These are phyloP conservation scores for Tolmerus cingulatus DNA, from an alignment of 2,888 invertebrate species.

Conservation along the genomic window DNA sequence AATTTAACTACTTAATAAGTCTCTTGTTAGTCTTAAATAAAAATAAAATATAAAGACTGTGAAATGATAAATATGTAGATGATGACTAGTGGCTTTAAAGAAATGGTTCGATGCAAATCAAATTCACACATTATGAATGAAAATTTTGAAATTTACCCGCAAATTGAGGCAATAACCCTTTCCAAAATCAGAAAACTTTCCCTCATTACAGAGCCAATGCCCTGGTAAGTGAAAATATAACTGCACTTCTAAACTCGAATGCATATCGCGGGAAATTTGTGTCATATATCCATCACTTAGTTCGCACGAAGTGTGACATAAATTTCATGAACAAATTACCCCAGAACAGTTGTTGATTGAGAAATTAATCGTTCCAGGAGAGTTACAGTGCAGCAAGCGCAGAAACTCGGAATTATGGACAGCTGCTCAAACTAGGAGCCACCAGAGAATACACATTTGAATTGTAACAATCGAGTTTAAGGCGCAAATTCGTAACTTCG, in stretches of 20 bases:
- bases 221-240: neutral
- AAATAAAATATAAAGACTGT: no score
- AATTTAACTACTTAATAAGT: no score
- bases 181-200: neutral
- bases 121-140: neutral
- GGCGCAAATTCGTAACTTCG: slow-evolving; percentile 14
- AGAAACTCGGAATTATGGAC: slow-evolving; percentile 12
- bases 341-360: slow-evolving; percentile 23
- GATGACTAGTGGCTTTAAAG: no score
- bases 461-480: slow-evolving; percentile 32
- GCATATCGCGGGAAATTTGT: neutral
- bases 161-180: neutral
- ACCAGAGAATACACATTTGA: slow-evolving; percentile 17
- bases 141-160: neutral
- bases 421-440: slow-evolving; percentile 26
- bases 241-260: neutral
- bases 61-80: no score
- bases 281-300: neutral
- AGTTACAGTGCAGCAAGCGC: neutral
- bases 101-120: neutral
- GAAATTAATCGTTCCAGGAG: slow-evolving; percentile 9
- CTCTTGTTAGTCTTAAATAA: no score
- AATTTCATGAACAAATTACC: slow-evolving; percentile 25
- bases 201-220: neutral
- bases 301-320: neutral